These are phyloP conservation scores for Scaptomyza tumidula DNA, from an alignment of 2,888 invertebrate species.

Conservation along the genomic window DNA sequence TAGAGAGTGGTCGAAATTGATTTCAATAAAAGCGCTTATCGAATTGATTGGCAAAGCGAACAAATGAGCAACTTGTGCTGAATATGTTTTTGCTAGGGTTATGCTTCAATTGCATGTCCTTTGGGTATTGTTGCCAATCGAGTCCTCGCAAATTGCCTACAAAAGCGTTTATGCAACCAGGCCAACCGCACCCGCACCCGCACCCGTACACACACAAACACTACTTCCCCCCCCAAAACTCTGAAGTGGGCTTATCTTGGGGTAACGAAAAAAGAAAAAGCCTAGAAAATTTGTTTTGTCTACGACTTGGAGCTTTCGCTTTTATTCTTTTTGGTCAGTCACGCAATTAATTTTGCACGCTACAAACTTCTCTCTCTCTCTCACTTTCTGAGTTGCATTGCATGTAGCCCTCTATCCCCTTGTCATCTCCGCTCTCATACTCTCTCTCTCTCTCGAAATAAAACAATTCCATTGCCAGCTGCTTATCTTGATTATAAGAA, in stretches of 20 bases:
- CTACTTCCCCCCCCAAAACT: neutral
- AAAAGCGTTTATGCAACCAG: conserved; percentile 40
- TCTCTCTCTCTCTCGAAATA: neutral
- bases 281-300: conserved; percentile 23
- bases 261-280: too few species aligned
- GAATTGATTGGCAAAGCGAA: conserved; percentile 44
- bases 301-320: conserved; percentile 46
- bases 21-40: conserved; percentile 48
- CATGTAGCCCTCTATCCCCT: neutral
- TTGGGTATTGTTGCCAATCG: conserved; percentile 29
- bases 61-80: conserved; percentile 44
- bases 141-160: conserved; percentile 50
- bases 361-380: conserved; percentile 40
- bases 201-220: neutral
- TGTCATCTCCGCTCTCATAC: neutral
- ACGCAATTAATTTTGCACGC: conserved; percentile 78
- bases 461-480: conserved; percentile 61
- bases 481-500: conserved; percentile 76
- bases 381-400: conserved; percentile 35
- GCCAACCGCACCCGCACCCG: neutral
- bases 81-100: conserved; percentile 23
- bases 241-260: neutral
- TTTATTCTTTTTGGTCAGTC: conserved; percentile 62
- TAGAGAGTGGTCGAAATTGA: conserved; percentile 35
- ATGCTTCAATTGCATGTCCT: conserved; percentile 51